Conservation (phyloP, 2,797 vertebrate genomes). For the Thalassophryne amazonica region DNA sequence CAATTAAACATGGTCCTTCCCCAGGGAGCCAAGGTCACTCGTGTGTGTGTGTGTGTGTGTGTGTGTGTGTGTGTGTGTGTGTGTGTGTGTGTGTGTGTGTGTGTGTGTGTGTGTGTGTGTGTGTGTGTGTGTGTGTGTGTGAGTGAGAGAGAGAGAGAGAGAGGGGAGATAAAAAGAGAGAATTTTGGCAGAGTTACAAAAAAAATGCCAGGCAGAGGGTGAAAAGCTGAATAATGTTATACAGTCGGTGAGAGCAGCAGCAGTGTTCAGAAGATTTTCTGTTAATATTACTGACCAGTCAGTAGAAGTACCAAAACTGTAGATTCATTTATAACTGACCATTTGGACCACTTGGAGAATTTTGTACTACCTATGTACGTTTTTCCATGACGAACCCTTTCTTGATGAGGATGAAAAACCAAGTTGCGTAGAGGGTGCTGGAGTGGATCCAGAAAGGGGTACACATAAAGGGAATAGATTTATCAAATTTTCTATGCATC, state of each 20-base stretch:
- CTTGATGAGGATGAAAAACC: no score
- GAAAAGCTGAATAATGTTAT: slow-evolving; percentile 47
- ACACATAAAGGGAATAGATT: no score
- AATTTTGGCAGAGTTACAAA: slow-evolving; percentile 40
- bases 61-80: slow-evolving; percentile 4
- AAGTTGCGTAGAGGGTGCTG: no score
- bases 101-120: not conserved
- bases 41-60: slow-evolving; percentile 29
- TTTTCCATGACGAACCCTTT: no score
- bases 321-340: no score
- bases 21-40: slow-evolving; percentile 60
- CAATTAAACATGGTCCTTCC: slow-evolving; percentile 71
- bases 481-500: no score
- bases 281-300: slow-evolving; percentile 3
- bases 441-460: no score
- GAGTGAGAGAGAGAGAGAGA: not conserved
- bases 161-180: slow-evolving; percentile 7
- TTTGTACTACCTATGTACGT: no score
- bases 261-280: slow-evolving; percentile 1
- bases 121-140: not conserved
- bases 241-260: slow-evolving; percentile 26
- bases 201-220: slow-evolving; percentile 35
- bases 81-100: not conserved
- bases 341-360: no score
- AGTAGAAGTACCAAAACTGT: slow-evolving; percentile 7